Percentiles rank a stretch among this genome's conserved stretches.
Evolutionary conservation across 2,888 invertebrate genomes (phyloP).

Genomic region (Notodonta dromedarius): DNA sequence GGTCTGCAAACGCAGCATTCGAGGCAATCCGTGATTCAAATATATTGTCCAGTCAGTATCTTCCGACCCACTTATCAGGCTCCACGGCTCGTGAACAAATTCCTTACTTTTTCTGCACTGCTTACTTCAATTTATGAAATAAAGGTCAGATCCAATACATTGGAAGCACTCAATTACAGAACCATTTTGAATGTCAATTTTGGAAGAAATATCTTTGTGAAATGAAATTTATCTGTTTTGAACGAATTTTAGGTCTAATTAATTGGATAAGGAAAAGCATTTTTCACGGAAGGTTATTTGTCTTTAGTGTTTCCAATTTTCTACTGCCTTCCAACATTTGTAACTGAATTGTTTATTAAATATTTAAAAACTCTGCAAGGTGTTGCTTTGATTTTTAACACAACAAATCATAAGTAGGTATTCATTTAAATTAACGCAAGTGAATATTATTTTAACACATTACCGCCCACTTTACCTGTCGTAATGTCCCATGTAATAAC

Average conservation of each 20-base stretch:
- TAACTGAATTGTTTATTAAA: background rate
- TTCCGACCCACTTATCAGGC: conserved; percentile 51
- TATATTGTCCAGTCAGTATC: conserved; percentile 53
- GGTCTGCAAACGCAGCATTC: conserved; percentile 52
- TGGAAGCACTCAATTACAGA: conserved; percentile 36
- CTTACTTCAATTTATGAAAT: conserved; percentile 50
- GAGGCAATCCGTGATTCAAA: conserved; percentile 46
- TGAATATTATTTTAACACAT: background rate
- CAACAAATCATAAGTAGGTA: too few relatives aligned
- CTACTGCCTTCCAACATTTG: background rate
- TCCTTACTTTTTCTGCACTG: conserved; percentile 45
- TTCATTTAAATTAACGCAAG: too few relatives aligned
- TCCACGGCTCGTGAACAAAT: conserved; percentile 48
- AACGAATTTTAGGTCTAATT: background rate
- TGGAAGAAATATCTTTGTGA: conserved; percentile 9
- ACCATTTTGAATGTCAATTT: conserved; percentile 34
- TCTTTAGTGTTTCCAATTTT: background rate
- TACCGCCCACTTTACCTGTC: background rate
- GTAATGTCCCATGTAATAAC: background rate
- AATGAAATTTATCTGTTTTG: conserved; percentile 1
- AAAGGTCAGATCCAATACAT: conserved; percentile 44
- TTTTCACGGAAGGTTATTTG: background rate
- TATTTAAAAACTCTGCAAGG: too few relatives aligned
- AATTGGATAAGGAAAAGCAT: background rate
- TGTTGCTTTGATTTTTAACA: too few relatives aligned